phyloP scores from a whole-genome alignment of 2,113 vertebrate genomes.

The Oriolus oriolus region DNA sequence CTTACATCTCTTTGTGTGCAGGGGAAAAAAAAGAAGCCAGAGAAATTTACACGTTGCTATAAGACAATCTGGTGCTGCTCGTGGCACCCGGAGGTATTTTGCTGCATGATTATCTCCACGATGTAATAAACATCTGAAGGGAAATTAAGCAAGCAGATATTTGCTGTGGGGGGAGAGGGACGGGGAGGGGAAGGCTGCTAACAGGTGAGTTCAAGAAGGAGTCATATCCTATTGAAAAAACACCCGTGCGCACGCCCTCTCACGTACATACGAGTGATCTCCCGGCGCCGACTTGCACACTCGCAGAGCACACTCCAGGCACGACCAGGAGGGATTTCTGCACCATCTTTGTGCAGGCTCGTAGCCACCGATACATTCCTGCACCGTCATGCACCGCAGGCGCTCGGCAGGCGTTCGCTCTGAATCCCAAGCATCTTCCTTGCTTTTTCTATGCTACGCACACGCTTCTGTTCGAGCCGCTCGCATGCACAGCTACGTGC shows the following conservation, averaged over 20 bases:
- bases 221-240: constrained; percentile 37
- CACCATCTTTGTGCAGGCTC: constrained; percentile 42
- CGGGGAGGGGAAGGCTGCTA: constrained; percentile 30
- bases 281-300: background rate
- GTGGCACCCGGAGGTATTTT: constrained; percentile 42
- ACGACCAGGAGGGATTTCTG: constrained; percentile 15
- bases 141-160: constrained; percentile 47
- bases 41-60: constrained; percentile 9
- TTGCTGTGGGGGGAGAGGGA: background rate
- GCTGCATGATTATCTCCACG: constrained; percentile 32
- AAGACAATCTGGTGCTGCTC: constrained; percentile 44
- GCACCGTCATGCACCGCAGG: constrained; percentile 48
- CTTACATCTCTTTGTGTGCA: constrained; percentile 37
- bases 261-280: background rate
- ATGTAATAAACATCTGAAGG: constrained; percentile 60
- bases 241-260: background rate
- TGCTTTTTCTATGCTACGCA: constrained; percentile 22
- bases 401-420: background rate
- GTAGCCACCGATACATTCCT: constrained; percentile 1
- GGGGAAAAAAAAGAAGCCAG: background rate
- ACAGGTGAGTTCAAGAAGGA: constrained; percentile 59
- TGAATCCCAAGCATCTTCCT: constrained; percentile 42
- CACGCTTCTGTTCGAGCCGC: background rate
- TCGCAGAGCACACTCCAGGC: background rate
- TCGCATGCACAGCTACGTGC: constrained; percentile 9